Evolutionary conservation across 2,888 invertebrate genomes (phyloP).

Genomic region (Pogonocherus hispidulus): DNA sequence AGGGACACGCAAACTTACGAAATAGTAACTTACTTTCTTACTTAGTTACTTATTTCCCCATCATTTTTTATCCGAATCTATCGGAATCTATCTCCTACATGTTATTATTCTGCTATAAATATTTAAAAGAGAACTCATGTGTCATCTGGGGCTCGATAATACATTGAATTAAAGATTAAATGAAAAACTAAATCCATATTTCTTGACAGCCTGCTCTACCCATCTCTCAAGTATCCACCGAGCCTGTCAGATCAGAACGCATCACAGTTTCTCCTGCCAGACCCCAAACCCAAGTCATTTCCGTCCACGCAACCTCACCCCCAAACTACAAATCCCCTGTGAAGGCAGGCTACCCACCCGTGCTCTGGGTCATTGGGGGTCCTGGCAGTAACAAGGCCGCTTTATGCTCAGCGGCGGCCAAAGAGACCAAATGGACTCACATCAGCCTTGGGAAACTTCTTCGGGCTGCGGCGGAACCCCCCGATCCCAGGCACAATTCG

Average conservation of each 20-base stretch:
- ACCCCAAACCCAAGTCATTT: conserved; percentile 65
- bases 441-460: conserved; percentile 80
- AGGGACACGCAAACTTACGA: no score
- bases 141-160: no score
- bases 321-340: conserved; percentile 59
- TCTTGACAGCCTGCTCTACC: conserved; percentile 38
- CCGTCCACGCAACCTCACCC: conserved; percentile 55
- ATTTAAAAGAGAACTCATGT: no score
- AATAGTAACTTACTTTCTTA: no score
- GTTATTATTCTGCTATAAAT: no score
- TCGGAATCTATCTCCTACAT: no score
- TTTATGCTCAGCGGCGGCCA: conserved; percentile 80
- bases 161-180: background rate
- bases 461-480: conserved; percentile 76
- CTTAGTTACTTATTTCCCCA: no score
- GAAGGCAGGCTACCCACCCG: conserved; percentile 65
- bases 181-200: background rate
- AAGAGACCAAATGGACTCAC: conserved; percentile 73
- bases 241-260: conserved; percentile 37
- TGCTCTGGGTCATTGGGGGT: conserved; percentile 79
- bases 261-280: conserved; percentile 51
- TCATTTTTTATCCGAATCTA: no score
- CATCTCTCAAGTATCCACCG: conserved; percentile 32
- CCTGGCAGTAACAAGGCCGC: conserved; percentile 92
- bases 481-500: conserved; percentile 65